These are phyloP conservation scores for Neoitamus cyanurus DNA, from an alignment of 2,888 invertebrate genomes.

Conservation along the genomic window DNA sequence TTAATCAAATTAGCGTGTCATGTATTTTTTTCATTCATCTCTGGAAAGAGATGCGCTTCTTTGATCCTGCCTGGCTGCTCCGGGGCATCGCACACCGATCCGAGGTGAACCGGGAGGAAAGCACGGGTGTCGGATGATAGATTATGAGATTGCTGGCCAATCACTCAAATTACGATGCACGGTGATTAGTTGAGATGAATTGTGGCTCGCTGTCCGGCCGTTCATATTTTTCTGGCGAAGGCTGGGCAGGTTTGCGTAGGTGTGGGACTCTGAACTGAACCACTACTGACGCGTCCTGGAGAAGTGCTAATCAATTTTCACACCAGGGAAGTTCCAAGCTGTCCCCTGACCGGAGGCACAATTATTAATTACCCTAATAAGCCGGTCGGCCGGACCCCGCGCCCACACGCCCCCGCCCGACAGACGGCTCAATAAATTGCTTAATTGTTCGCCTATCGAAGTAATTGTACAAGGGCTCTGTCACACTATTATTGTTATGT, in stretches of 20 bases:
- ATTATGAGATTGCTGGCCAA: slow-evolving; percentile 31
- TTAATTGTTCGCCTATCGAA: slow-evolving; percentile 33
- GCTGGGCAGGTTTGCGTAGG: not conserved
- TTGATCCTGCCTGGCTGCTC: slow-evolving; percentile 33
- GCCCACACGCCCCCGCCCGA: not conserved
- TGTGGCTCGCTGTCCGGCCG: not conserved
- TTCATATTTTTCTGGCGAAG: not conserved
- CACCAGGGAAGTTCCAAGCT: not conserved
- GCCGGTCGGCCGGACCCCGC: not conserved
- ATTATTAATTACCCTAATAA: slow-evolving; percentile 21
- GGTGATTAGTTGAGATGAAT: slow-evolving; percentile 46
- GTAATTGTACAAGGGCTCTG: slow-evolving; percentile 29
- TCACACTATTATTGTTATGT: slow-evolving; percentile 35
- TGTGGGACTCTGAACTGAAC: not conserved
- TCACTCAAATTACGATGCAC: slow-evolving; percentile 34
- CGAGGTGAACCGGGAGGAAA: not conserved
- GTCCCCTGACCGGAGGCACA: not conserved
- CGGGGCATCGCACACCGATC: not conserved
- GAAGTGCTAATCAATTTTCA: slow-evolving; percentile 17
- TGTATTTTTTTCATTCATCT: slow-evolving; percentile 32
- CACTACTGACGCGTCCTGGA: not conserved
- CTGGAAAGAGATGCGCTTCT: slow-evolving; percentile 1
- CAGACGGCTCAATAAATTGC: slow-evolving; percentile 21
- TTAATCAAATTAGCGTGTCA: slow-evolving; percentile 50
- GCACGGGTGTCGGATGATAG: slow-evolving; percentile 19